phyloP scores from a whole-genome alignment of 2,113 vertebrate species.

The Eretmochelys imbricata region DNA sequence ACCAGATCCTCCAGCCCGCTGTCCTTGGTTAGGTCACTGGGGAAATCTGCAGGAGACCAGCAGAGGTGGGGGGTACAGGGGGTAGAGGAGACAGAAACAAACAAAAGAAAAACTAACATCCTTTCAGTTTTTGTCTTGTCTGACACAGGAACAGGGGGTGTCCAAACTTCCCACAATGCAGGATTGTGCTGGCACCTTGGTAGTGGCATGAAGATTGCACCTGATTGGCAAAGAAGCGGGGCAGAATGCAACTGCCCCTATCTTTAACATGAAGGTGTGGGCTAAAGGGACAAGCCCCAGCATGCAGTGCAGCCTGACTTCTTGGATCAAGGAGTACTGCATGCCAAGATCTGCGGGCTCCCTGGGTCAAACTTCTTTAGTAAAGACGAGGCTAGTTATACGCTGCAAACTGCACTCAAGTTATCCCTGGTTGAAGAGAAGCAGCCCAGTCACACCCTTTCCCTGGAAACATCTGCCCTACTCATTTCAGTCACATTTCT shows the following conservation, averaged over 20 bases:
- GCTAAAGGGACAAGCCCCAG: background rate
- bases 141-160: accelerated
- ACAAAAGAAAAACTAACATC: slow-evolving; percentile 4
- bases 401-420: background rate
- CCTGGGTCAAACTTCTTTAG: background rate
- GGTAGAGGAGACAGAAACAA: background rate
- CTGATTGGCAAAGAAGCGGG: accelerated
- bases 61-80: background rate
- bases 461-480: background rate
- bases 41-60: slow-evolving; percentile 69
- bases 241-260: accelerated
- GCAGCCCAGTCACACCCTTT: background rate
- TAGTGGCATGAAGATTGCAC: background rate
- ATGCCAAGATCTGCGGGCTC: background rate
- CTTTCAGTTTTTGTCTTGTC: background rate
- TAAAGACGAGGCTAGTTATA: background rate
- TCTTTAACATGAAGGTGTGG: accelerated
- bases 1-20: slow-evolving; percentile 77
- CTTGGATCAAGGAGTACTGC: background rate
- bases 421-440: background rate
- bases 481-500: background rate
- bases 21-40: slow-evolving; percentile 79
- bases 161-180: background rate
- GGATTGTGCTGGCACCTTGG: background rate
- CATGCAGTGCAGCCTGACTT: accelerated